Evolutionary conservation across 2,888 invertebrate genomes (phyloP).

Genomic region (Yponomeuta malinellus): DNA sequence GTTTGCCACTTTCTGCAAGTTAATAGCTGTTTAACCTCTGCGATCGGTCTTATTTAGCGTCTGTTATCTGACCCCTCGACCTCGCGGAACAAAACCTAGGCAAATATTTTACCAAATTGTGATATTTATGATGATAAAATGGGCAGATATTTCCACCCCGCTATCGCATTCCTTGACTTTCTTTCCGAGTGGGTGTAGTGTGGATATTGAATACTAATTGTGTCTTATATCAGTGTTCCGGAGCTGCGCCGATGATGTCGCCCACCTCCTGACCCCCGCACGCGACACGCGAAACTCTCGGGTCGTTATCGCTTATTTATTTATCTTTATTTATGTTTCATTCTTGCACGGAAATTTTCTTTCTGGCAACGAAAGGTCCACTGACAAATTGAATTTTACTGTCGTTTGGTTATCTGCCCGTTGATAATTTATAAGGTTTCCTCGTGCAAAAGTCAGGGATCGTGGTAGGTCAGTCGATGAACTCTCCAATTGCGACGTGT

Average conservation of each 20-base stretch:
- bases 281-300: slow-evolving; percentile 5
- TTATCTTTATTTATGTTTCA: not conserved
- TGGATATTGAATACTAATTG: slow-evolving; percentile 12
- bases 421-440: not conserved
- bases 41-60: not conserved
- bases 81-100: not conserved
- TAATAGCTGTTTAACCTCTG: not conserved
- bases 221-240: slow-evolving; percentile 10
- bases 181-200: slow-evolving; percentile 5
- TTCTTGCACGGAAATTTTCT: not conserved
- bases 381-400: not conserved
- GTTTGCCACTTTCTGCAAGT: not conserved
- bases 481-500: not conserved
- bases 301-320: slow-evolving; percentile 1
- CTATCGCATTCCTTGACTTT: slow-evolving; percentile 8
- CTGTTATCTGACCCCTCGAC: not conserved
- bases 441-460: not conserved
- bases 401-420: not conserved
- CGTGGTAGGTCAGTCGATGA: not conserved
- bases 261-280: slow-evolving; percentile 10
- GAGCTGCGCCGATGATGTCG: not conserved
- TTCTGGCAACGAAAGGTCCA: not conserved
- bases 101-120: not conserved
- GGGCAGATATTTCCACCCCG: not conserved
- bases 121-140: not conserved